phyloP scores from a whole-genome alignment of 2,888 invertebrate genomes.

The Cerceris ruficornis region DNA sequence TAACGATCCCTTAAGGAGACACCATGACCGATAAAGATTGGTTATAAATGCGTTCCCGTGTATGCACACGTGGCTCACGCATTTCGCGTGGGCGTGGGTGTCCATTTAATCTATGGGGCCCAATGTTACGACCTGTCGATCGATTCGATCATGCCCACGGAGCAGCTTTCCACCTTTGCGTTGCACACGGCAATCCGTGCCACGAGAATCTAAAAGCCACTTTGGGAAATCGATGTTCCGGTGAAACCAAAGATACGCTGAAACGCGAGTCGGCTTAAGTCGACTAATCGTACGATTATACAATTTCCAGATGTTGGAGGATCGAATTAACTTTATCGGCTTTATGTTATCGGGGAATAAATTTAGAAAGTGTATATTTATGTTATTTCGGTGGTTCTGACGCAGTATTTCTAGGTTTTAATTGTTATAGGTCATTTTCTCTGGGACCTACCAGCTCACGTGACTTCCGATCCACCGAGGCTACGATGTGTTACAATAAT shows the following conservation, averaged over 20 bases:
- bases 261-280: not conserved
- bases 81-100: conserved; percentile 46
- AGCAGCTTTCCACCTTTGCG: conserved; percentile 20
- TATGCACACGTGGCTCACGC: conserved; percentile 35
- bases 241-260: not conserved
- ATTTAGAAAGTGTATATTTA: no score
- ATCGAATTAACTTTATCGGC: no score
- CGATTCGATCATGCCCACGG: conserved; percentile 23
- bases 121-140: conserved; percentile 46
- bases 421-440: no score
- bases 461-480: no score
- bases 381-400: no score
- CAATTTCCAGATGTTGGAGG: no score
- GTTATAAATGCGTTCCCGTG: conserved; percentile 34
- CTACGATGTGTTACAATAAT: no score
- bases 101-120: conserved; percentile 42
- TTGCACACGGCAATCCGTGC: conserved; percentile 10
- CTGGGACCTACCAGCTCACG: no score
- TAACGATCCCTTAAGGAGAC: conserved; percentile 27
- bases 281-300: no score
- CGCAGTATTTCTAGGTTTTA: no score
- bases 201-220: conserved; percentile 1
- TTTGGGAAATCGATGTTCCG: not conserved
- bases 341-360: no score
- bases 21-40: conserved; percentile 38